Evolutionary conservation across 2,113 vertebrate species (phyloP), one percentile per base, ranked within the genome.

Genomic region (Xiphophorus hellerii): DNA sequence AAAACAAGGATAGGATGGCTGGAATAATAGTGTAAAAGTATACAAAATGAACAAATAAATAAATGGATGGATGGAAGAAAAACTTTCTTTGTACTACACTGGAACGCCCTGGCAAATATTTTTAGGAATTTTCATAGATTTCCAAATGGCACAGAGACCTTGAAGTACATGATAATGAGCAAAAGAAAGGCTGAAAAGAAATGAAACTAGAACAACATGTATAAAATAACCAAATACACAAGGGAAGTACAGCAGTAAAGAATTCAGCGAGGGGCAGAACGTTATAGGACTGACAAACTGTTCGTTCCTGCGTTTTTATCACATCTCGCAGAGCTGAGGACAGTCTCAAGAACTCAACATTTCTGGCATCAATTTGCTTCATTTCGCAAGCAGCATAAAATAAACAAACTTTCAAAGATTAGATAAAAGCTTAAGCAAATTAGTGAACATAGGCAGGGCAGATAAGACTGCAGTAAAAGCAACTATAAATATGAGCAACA

Each of bases 341-440:
- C 48, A 10, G 64, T 70, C 37, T 17, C 37, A 25, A 66, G 62
- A 60, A 83, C 73, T 58, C 0, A 1, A 29, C 31, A 67, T 42
- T 48, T 77, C 65, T 2, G 4, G 39, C 35, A 7, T 33, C 39
- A 0, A 11, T 76, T 78, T 79, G 60, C 39, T 29, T 44, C 61
- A 75, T 69, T 71, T 61, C 68, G 51, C 44, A 66, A 33, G 66
- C 42, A 54, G 48, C 70, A 76, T 71, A 39, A 71, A 84, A 80
- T 69, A 88, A 84, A 88, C 74, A 82, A n/a, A 54, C 73, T 78
- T 15, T 20, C 35, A 58, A 22, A 75, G 71, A 89, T 76, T 62
- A 84, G 77, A 88, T 80, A 77, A 77, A 71, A 29, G 65, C 39
- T 58, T 29, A 27, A 69, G 67, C 39, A 14, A 58, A 67, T 58